These are phyloP conservation scores for Schizopygopsis pylzovi DNA, from an alignment of 2,797 vertebrate species.

Conservation along the genomic window DNA sequence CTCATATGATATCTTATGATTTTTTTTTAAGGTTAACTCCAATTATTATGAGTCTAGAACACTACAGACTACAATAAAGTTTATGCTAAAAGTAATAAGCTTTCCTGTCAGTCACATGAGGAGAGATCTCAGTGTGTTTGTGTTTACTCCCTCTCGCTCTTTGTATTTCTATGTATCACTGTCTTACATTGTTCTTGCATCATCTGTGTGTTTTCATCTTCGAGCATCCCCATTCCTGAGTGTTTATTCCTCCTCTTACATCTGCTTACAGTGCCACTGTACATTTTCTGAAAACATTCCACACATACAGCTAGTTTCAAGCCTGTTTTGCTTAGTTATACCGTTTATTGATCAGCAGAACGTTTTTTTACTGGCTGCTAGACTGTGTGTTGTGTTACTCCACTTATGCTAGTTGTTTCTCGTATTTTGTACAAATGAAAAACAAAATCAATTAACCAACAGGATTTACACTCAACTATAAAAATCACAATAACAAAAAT, in stretches of 20 bases:
- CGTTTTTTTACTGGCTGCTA: neutral
- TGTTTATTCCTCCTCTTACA: slow-evolving; percentile 44
- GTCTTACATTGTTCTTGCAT: slow-evolving; percentile 76
- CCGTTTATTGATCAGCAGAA: slow-evolving; percentile 20
- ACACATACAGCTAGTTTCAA: neutral
- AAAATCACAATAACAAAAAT: slow-evolving; percentile 18
- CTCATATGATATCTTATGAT: neutral
- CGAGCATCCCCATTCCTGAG: slow-evolving; percentile 57
- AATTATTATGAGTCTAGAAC: slow-evolving; percentile 9
- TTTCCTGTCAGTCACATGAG: neutral
- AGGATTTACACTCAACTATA: slow-evolving; percentile 16
- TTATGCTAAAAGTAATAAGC: neutral
- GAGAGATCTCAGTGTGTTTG: slow-evolving; percentile 18
- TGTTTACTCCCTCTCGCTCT: slow-evolving; percentile 31
- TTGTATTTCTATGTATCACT: slow-evolving; percentile 35
- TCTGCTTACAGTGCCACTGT: slow-evolving; percentile 28
- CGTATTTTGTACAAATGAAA: neutral
- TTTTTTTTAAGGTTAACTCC: slow-evolving; percentile 19
- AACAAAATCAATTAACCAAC: slow-evolving; percentile 24
- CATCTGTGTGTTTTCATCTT: slow-evolving; percentile 68
- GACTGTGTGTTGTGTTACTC: neutral
- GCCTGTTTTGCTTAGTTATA: slow-evolving; percentile 22
- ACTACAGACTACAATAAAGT: neutral
- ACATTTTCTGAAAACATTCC: slow-evolving; percentile 18
- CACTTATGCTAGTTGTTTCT: neutral